Conservation (phyloP, 1,140 invertebrate species). For the Varroa destructor region DNA sequence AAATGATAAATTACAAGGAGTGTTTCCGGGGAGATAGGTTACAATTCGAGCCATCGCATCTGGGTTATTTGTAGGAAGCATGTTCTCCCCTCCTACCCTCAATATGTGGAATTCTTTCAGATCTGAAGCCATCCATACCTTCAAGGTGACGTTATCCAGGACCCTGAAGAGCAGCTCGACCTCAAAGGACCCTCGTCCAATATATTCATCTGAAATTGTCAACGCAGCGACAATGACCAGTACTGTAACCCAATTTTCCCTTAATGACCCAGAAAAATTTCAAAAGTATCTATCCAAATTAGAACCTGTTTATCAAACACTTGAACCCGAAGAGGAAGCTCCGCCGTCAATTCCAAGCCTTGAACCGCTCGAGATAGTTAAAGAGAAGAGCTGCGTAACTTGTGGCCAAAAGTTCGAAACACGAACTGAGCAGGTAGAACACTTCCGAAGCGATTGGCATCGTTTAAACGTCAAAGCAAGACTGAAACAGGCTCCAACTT, state of each 20-base stretch:
- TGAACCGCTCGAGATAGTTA: not conserved
- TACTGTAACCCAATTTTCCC: not conserved
- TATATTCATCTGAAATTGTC: no score
- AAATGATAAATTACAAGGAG: no score
- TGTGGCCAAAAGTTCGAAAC: not conserved
- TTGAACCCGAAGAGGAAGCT: constrained; percentile 9
- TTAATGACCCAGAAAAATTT: not conserved
- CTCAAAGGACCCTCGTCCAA: no score
- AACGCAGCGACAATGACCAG: not conserved
- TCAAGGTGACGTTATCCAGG: no score
- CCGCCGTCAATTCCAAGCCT: not conserved
- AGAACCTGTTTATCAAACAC: not conserved
- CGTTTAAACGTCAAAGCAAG: constrained; percentile 14
- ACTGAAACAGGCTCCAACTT: not conserved
- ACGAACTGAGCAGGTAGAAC: constrained; percentile 2
- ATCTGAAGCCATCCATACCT: no score
- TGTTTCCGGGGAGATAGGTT: no score
- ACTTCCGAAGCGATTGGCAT: constrained; percentile 14
- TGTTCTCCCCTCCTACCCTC: no score
- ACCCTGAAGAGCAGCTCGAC: no score
- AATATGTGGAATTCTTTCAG: no score
- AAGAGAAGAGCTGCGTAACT: not conserved
- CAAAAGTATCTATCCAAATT: not conserved
- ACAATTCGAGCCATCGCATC: no score
- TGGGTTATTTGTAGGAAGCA: no score